phyloP scores from a whole-genome alignment of 2,797 vertebrate species.

The Ctenochaetus hawaiiensis region DNA sequence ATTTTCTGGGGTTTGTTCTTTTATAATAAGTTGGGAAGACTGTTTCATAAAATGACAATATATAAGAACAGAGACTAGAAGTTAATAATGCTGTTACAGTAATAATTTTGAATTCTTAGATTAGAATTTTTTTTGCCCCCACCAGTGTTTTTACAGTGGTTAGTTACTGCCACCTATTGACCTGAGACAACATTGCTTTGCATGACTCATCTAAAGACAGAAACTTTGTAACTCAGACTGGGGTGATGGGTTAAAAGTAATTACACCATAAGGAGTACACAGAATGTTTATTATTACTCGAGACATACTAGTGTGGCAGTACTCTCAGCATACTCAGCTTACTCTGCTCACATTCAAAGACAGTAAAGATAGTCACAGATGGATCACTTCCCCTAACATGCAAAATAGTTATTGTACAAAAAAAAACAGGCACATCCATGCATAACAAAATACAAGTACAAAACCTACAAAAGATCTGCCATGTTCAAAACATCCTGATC shows the following conservation, averaged over 20 bases:
- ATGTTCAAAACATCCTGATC: neutral
- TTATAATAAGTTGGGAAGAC: neutral
- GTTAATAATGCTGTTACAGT: neutral
- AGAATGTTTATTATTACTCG: constrained; percentile 1
- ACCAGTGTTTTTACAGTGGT: neutral
- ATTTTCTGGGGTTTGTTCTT: neutral
- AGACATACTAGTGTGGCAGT: neutral
- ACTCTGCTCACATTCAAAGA: neutral
- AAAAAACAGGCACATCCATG: neutral
- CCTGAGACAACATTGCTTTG: constrained; percentile 25
- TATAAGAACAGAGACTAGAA: neutral
- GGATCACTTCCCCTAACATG: neutral
- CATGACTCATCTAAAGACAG: neutral
- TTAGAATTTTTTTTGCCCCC: neutral
- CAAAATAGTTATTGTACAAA: neutral
- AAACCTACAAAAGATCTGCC: neutral
- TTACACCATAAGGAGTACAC: neutral
- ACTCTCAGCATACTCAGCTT: neutral
- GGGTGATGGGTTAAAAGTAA: neutral
- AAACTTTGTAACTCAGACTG: neutral
- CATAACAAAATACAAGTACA: neutral
- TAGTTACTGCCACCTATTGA: constrained; percentile 57
- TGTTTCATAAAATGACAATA: neutral
- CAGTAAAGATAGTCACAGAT: neutral
- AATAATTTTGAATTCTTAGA: neutral